Percentiles rank a stretch among this genome's conserved stretches.
phyloP scores from a whole-genome alignment of 2,113 vertebrate genomes.

The Lasiurus cinereus region DNA sequence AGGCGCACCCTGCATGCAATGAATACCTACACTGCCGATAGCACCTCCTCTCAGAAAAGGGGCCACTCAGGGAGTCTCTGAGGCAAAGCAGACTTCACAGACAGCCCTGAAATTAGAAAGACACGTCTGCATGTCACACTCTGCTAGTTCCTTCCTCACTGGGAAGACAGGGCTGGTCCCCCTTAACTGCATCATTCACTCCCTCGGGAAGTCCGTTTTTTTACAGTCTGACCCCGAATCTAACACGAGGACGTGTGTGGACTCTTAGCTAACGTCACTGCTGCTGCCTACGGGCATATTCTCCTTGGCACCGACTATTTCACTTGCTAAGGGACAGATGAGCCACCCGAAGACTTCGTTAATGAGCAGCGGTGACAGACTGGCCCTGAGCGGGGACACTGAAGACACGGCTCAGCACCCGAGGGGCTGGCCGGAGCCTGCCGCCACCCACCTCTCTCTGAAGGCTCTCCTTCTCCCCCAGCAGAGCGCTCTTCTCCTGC shows the following conservation, averaged over 20 bases:
- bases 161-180: slow-evolving; percentile 16
- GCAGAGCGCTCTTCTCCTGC: slow-evolving; percentile 78
- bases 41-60: slow-evolving; percentile 69
- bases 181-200: background rate
- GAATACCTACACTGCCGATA: slow-evolving; percentile 58
- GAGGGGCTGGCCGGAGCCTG: background rate
- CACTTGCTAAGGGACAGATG: slow-evolving; percentile 2
- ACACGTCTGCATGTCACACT: slow-evolving; percentile 63
- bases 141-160: background rate
- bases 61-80: slow-evolving; percentile 63
- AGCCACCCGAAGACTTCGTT: background rate
- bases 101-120: slow-evolving; percentile 69
- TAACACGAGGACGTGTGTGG: slow-evolving; percentile 49
- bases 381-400: background rate
- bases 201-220: background rate
- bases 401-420: too few species aligned
- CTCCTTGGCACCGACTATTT: background rate
- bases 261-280: background rate
- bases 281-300: background rate
- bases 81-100: slow-evolving; percentile 68
- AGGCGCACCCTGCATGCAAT: slow-evolving; percentile 41
- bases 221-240: background rate
- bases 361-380: slow-evolving; percentile 1
- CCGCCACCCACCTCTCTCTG: slow-evolving; percentile 83
- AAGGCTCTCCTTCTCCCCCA: slow-evolving; percentile 81